Conservation (phyloP, 2,113 vertebrate species). For the Numenius arquata region DNA sequence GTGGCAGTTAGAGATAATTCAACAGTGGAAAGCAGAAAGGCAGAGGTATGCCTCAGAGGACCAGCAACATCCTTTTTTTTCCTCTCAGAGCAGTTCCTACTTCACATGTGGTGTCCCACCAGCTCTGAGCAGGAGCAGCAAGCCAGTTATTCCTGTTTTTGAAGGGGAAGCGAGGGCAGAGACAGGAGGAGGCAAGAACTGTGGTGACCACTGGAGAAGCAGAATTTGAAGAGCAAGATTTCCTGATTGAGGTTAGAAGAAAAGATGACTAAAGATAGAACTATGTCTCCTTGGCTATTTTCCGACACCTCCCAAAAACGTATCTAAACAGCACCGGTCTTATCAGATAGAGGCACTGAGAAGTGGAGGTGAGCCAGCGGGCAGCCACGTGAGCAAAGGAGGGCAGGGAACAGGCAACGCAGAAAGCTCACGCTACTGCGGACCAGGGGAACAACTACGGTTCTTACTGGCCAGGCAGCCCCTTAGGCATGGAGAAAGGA, state of each 20-base stretch:
- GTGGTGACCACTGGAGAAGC: neutral
- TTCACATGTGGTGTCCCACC: neutral
- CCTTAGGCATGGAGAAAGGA: neutral
- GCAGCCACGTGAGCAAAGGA: neutral
- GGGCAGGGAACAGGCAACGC: neutral
- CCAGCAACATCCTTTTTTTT: conserved; percentile 23
- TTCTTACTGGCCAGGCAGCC: neutral
- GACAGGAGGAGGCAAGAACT: neutral
- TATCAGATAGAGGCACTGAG: neutral
- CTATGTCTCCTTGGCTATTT: neutral
- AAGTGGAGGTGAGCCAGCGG: conserved; percentile 8
- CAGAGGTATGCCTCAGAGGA: neutral
- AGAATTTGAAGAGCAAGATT: conserved; percentile 18
- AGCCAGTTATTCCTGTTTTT: conserved; percentile 41
- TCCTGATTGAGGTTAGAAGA: neutral
- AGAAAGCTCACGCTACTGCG: neutral
- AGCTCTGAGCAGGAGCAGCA: neutral
- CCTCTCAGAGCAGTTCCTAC: neutral
- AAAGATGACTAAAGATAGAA: neutral
- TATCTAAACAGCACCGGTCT: neutral
- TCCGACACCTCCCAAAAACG: neutral
- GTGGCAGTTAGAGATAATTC: conserved; percentile 39
- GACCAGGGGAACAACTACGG: neutral
- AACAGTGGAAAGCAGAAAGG: conserved; percentile 16
- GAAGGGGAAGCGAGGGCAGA: conserved; percentile 23